These are phyloP conservation scores for Actinostola sp. DNA, from an alignment of 92 coral and sea anemone genomes.

Conservation along the genomic window DNA sequence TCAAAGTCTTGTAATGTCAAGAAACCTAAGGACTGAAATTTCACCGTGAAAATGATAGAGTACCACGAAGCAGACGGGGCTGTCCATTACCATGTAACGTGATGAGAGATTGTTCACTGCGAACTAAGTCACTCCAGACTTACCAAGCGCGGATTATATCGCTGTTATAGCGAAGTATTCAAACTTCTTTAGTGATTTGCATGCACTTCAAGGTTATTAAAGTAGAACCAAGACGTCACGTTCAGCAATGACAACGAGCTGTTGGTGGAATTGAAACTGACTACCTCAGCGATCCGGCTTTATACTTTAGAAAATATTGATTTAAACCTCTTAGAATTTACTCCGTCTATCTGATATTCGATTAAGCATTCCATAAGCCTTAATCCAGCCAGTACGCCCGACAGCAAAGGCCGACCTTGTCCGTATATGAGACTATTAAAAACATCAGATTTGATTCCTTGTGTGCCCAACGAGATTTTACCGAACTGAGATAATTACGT, in stretches of 20 bases:
- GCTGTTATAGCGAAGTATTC: conserved; percentile 12
- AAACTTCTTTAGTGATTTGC: conserved; percentile 16
- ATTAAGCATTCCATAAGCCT: conserved; percentile 15
- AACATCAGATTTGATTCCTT: conserved; percentile 5
- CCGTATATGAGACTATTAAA: too few species aligned
- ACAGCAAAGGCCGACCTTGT: too few species aligned
- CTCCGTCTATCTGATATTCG: conserved; percentile 9
- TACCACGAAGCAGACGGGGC: conserved; percentile 18
- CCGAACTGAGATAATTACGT: not conserved
- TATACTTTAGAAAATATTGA: not conserved
- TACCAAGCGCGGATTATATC: conserved; percentile 11
- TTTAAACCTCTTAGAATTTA: not conserved
- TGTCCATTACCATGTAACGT: conserved; percentile 9
- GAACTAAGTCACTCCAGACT: not conserved
- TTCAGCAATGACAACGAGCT: not conserved
- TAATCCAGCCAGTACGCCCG: conserved; percentile 18
- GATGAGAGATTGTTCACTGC: not conserved
- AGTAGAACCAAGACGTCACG: conserved; percentile 34
- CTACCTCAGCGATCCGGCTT: not conserved
- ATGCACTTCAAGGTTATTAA: conserved; percentile 20
- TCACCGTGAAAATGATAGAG: not conserved
- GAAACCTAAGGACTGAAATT: not conserved
- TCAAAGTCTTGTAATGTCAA: conserved; percentile 3
- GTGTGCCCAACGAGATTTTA: not conserved
- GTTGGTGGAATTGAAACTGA: not conserved